Evolutionary conservation across 2,113 vertebrate genomes (phyloP).

Genomic region (Zosterops borbonicus): DNA sequence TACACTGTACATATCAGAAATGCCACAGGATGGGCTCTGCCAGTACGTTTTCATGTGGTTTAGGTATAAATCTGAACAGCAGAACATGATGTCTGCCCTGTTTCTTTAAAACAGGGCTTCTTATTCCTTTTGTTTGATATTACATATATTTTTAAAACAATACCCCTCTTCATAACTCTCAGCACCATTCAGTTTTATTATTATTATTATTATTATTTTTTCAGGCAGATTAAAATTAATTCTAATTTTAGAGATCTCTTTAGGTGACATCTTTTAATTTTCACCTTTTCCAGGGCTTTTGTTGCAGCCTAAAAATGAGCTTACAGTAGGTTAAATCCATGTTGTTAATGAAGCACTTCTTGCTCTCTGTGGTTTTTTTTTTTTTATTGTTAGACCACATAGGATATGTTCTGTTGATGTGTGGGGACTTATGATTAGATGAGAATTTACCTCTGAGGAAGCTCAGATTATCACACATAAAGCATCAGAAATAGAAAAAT

Average conservation of each 20-base stretch:
- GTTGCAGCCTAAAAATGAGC: constrained; percentile 55
- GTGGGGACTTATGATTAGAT: constrained; percentile 71
- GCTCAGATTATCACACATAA: constrained; percentile 68
- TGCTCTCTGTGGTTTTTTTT: constrained; percentile 12
- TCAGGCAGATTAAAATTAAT: constrained; percentile 26
- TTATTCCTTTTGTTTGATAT: not conserved
- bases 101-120: not conserved
- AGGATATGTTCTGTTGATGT: constrained; percentile 71
- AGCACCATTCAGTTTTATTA: not conserved
- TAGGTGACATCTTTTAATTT: constrained; percentile 60
- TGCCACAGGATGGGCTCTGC: not conserved
- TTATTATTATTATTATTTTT: not conserved
- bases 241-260: constrained; percentile 47
- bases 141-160: not conserved
- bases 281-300: constrained; percentile 56
- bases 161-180: not conserved
- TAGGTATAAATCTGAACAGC: not conserved
- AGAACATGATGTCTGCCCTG: not conserved
- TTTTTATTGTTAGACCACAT: constrained; percentile 65
- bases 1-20: accelerated
- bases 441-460: constrained; percentile 73
- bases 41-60: not conserved
- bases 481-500: constrained; percentile 67
- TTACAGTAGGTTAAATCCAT: constrained; percentile 57
- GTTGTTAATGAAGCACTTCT: constrained; percentile 66